Conservation (phyloP, 2,113 vertebrate genomes). For the Vanacampus margaritifer region DNA sequence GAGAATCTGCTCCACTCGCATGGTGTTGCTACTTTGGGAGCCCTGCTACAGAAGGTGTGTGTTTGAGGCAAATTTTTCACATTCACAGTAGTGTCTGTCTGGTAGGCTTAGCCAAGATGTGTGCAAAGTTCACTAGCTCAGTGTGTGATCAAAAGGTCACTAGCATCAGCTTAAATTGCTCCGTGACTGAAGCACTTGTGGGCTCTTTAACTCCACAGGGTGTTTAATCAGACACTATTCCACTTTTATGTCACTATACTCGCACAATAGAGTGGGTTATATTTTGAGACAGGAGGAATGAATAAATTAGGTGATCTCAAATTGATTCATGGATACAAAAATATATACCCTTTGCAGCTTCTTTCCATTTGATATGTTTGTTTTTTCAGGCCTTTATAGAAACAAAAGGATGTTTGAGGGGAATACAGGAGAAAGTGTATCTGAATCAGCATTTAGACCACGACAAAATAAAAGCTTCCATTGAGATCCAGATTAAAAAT, state of each 20-base stretch:
- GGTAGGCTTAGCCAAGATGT: background rate
- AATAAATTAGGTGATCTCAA: background rate
- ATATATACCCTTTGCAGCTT: background rate
- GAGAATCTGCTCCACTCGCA: constrained; percentile 88
- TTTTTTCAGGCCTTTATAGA: background rate
- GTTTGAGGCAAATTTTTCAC: background rate
- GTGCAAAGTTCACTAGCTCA: background rate
- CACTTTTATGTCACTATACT: background rate
- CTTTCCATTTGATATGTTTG: constrained; percentile 9
- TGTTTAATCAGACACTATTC: background rate
- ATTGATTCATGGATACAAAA: background rate
- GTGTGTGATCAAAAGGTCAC: background rate
- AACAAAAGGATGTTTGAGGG: background rate
- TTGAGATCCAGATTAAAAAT: constrained; percentile 29
- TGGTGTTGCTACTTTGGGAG: constrained; percentile 82
- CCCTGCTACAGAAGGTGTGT: constrained; percentile 88
- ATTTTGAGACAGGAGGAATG: background rate
- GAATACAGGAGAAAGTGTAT: constrained; percentile 2
- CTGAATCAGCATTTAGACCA: constrained; percentile 18
- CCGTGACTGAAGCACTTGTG: background rate
- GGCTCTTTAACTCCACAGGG: background rate
- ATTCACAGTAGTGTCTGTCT: background rate
- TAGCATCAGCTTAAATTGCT: background rate
- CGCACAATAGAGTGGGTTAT: background rate
- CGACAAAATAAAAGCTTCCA: constrained; percentile 29